A percentile compares a stretch with the other conserved stretches of the same genome.
phyloP scores from a whole-genome alignment of 2,797 vertebrate species.

The Semotilus atromaculatus region DNA sequence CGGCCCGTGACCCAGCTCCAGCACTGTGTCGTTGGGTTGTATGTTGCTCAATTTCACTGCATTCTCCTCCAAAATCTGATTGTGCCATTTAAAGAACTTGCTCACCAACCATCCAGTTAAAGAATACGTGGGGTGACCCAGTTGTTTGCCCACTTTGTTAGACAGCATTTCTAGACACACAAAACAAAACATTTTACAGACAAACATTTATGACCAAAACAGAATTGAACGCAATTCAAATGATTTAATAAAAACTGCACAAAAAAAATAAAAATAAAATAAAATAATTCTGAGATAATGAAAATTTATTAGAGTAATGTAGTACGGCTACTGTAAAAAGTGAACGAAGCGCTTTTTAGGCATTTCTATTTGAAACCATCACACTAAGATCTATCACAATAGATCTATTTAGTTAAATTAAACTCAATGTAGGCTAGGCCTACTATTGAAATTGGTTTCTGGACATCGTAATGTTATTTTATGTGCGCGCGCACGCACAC shows the following conservation, averaged over 20 bases:
- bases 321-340: background rate
- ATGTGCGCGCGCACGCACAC: no score
- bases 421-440: no score
- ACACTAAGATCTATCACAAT: no score
- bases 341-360: no score
- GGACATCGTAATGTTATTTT: no score
- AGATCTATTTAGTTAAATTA: no score
- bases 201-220: background rate
- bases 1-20: slow-evolving; percentile 77
- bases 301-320: background rate
- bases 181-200: background rate
- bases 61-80: slow-evolving; percentile 69
- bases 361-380: no score
- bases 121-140: slow-evolving; percentile 69
- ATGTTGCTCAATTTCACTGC: slow-evolving; percentile 71
- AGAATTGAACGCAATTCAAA: background rate
- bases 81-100: slow-evolving; percentile 63
- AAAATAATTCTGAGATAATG: accelerated
- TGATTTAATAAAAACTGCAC: background rate
- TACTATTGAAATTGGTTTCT: no score
- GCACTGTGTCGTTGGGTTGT: slow-evolving; percentile 71
- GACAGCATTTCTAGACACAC: slow-evolving; percentile 60
- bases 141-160: slow-evolving; percentile 65
- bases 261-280: accelerated
- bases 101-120: slow-evolving; percentile 71